Evolutionary conservation across 1,140 invertebrate species (phyloP).

Genomic region (Venustaconcha ellipsiformis): DNA sequence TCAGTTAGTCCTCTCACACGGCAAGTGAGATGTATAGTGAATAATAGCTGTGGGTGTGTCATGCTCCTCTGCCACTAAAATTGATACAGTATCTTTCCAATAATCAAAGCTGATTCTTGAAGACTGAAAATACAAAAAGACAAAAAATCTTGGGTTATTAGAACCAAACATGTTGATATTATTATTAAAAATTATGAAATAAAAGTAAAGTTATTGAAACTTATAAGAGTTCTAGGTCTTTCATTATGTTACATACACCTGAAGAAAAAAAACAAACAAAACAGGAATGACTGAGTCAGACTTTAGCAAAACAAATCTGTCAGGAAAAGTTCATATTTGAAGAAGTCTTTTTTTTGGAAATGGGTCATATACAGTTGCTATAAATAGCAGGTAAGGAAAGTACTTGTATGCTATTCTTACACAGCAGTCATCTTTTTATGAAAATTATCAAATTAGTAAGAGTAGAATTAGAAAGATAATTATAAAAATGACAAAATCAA

Average conservation of each 20-base stretch:
- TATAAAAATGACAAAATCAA: no score
- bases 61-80: conserved; percentile 58
- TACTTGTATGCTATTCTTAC: no score
- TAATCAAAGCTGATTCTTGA: conserved; percentile 66
- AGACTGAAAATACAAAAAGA: conserved; percentile 52
- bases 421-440: no score
- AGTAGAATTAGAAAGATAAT: no score
- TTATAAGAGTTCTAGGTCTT: not conserved
- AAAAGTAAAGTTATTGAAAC: not conserved
- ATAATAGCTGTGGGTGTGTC: conserved; percentile 49
- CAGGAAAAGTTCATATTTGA: no score
- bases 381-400: no score
- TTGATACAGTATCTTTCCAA: conserved; percentile 65
- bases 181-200: not conserved
- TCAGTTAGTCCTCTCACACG: conserved; percentile 48
- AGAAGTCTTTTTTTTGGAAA: no score
- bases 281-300: not conserved
- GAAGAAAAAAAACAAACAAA: conserved; percentile 1
- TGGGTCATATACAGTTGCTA: no score
- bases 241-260: not conserved
- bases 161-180: not conserved
- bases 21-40: conserved; percentile 54
- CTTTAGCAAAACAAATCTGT: no score
- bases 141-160: conserved; percentile 2
- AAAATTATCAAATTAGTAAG: no score